Base-by-base conservation (phyloP, 2,888 invertebrate species). In the Athalia circularis region DNA sequence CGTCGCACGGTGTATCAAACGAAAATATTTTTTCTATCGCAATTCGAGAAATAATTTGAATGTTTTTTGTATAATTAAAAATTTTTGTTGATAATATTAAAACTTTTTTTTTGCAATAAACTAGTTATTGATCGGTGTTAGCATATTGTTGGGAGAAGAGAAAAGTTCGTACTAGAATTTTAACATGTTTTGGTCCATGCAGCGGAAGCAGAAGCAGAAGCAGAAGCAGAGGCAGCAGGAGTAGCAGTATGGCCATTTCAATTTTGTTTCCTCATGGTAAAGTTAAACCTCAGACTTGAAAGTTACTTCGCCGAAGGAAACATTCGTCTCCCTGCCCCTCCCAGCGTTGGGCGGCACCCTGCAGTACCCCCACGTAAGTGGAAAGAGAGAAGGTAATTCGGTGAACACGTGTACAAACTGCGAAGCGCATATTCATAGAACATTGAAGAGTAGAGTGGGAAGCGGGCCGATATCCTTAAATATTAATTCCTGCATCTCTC, bases 381-480 rank as follows among this genome's bases (percentile, higher is more conserved):
- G 72, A 59, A 72, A 72, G 72, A 72, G 72, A 72, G 72, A 72
- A 72, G 72, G 72, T 72, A 72, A 72, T 72, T 72, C 72, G 72
- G 72, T 5, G 57, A 72, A 72, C 72, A 72, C 72, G 72, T 72
- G 72, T 72, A 72, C 72, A 72, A 72, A 72, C 72, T 72, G 72
- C 72, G 72, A 72, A 72, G 72, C 59, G 57, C 72, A 72, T 72
- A 72, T 72, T 72, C 72, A 72, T 72, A 72, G 72, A 72, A 72
- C 72, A 59, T 72, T 72, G 72, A 72, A 72, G 72, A 57, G 72
- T 11, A 47, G 72, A 72, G 72, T 59, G 72, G 72, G 72, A 47
- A 57, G 57, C 59, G 8, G 57, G 45, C 47, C 72, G 72, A 72
- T 72, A 72, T 57, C 72, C 52, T 72, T 72, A 72, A 72, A 72